Conservation (phyloP, 37 sponge, comb jelly and placozoan species). For the Oopsacas minuta region DNA sequence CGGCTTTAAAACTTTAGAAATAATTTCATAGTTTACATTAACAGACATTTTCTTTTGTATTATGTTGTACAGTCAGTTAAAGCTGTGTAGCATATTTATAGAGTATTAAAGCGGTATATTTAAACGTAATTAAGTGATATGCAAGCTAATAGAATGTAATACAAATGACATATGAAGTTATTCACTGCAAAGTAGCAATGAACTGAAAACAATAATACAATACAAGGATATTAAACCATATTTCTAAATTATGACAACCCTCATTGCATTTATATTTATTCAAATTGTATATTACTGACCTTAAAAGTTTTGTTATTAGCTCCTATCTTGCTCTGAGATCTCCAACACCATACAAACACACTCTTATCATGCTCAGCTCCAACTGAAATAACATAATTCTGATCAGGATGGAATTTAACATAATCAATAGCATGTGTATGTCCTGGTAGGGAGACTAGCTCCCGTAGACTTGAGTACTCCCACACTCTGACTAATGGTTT, state of each 20-base stretch:
- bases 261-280: no score
- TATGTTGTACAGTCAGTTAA: not conserved
- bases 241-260: no score
- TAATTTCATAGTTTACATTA: not conserved
- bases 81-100: no score
- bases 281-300: not conserved
- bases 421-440: not conserved
- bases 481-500: not conserved
- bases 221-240: no score
- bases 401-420: not conserved
- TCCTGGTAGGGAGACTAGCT: not conserved
- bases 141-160: no score
- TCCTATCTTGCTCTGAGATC: not conserved
- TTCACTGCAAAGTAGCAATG: no score
- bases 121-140: no score
- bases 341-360: not conserved
- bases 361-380: slow-evolving; percentile 14
- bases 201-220: no score
- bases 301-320: slow-evolving; percentile 8
- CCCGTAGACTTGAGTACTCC: not conserved
- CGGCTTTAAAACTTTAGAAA: not conserved
- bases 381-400: slow-evolving; percentile 6
- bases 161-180: no score
- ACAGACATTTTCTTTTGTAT: not conserved
- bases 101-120: no score